phyloP scores from a whole-genome alignment of 2,888 invertebrate species.

The Philaethria dido region DNA sequence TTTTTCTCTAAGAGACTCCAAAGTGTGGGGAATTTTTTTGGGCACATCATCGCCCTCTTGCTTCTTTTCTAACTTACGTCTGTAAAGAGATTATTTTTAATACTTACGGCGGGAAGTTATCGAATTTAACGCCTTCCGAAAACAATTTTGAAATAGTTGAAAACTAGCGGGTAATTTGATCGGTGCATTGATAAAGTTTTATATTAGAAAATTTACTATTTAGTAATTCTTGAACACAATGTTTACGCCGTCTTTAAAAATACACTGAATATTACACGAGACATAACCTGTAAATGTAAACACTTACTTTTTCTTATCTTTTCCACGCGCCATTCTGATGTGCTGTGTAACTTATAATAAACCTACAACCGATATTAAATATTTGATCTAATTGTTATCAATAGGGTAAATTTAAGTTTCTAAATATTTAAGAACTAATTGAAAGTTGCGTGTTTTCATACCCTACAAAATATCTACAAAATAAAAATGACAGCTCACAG shows the following conservation, averaged over 20 bases:
- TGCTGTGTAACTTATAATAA: constrained; percentile 16
- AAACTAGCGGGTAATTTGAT: too few relatives aligned
- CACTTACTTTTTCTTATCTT: constrained; percentile 79
- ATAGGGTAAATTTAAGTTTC: neutral
- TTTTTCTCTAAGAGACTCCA: constrained; percentile 95
- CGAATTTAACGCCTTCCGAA: too few relatives aligned
- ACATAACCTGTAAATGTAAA: constrained; percentile 39
- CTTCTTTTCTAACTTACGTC: constrained; percentile 77
- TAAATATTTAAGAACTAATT: neutral
- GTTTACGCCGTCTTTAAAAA: neutral
- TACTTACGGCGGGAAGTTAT: too few relatives aligned
- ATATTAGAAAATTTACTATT: too few relatives aligned
- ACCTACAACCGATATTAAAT: neutral
- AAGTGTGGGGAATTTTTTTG: constrained; percentile 90
- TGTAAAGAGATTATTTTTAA: constrained; percentile 42
- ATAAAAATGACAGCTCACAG: neutral
- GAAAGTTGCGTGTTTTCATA: neutral
- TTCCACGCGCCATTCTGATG: constrained; percentile 72
- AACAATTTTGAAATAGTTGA: too few relatives aligned
- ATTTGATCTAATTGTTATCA: neutral
- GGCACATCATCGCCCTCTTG: constrained; percentile 79
- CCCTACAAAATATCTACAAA: neutral
- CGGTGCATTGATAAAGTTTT: too few relatives aligned
- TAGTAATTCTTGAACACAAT: too few relatives aligned
- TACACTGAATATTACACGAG: constrained; percentile 28